Conservation (phyloP, 2,888 invertebrate species). For the Tribolium freemani region DNA sequence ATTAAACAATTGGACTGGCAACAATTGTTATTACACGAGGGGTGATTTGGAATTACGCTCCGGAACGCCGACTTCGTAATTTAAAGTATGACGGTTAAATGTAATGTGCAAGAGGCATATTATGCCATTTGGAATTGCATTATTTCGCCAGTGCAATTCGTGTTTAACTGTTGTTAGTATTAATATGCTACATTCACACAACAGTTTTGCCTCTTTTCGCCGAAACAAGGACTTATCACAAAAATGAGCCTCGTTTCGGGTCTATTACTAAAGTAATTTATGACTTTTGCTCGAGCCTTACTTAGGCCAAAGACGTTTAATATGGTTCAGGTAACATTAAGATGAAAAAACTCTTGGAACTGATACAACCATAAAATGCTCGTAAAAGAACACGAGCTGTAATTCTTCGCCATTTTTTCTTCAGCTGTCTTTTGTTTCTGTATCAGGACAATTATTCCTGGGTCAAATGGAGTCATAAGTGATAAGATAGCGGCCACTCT, state of each 20-base stretch:
- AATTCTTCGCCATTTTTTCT: conserved; percentile 10
- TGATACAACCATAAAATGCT: conserved; percentile 19
- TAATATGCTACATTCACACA: conserved; percentile 41
- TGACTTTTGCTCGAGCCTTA: conserved; percentile 3
- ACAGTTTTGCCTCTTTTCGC: background rate
- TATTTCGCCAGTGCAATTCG: conserved; percentile 48
- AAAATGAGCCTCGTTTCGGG: conserved; percentile 3
- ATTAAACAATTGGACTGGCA: conserved; percentile 39
- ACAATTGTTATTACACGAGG: conserved; percentile 36
- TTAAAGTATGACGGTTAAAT: conserved; percentile 48
- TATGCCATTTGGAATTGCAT: conserved; percentile 50
- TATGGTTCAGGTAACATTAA: conserved; percentile 19
- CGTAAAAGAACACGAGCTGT: conserved; percentile 6
- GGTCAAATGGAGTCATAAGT: conserved; percentile 1
- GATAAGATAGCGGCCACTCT: conserved; percentile 9
- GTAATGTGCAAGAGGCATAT: conserved; percentile 51
- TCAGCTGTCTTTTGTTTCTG: background rate
- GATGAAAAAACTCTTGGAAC: conserved; percentile 15
- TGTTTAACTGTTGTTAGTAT: conserved; percentile 49
- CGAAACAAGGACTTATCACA: background rate
- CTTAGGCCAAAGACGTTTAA: conserved; percentile 15
- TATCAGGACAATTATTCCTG: conserved; percentile 1
- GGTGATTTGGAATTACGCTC: conserved; percentile 35
- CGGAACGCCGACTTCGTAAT: conserved; percentile 43
- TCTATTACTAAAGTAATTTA: conserved; percentile 24